These are phyloP conservation scores for Agonopterix arenella DNA, from an alignment of 2,888 invertebrate genomes.

Conservation along the genomic window DNA sequence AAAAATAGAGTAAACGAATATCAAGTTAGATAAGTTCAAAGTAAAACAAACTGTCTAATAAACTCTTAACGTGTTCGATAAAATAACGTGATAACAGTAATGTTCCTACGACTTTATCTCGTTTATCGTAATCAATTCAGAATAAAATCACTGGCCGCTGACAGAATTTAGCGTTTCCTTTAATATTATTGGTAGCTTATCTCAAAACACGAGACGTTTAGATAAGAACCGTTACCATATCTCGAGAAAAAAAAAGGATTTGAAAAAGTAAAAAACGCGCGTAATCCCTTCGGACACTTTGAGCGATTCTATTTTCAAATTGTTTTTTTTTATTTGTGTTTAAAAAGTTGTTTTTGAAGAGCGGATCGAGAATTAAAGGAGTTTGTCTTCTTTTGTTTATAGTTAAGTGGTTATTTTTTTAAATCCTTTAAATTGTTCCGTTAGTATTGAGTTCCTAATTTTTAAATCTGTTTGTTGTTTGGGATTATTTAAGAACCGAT, in stretches of 20 bases:
- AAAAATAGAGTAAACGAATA: too few relatives aligned
- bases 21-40: too few relatives aligned
- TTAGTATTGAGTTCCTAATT: background rate
- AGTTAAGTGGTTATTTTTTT: background rate
- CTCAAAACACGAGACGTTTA: slow-evolving; percentile 47
- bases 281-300: slow-evolving; percentile 3
- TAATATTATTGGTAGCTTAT: slow-evolving; percentile 50
- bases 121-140: slow-evolving; percentile 2
- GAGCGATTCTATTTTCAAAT: slow-evolving; percentile 1
- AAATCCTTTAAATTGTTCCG: background rate
- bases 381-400: background rate
- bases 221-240: slow-evolving; percentile 46
- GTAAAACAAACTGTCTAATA: too few relatives aligned
- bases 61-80: background rate
- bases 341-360: background rate
- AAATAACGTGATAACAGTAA: background rate
- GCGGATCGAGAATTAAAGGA: slow-evolving; percentile 2
- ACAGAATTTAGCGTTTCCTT: slow-evolving; percentile 26
- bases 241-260: slow-evolving; percentile 27
- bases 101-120: slow-evolving; percentile 1
- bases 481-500: too few relatives aligned
- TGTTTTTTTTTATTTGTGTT: slow-evolving; percentile 1
- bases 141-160: slow-evolving; percentile 14
- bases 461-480: too few relatives aligned
- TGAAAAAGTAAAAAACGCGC: slow-evolving; percentile 17